phyloP scores from a whole-genome alignment of 2,888 invertebrate species.

The Mycalesis mineus region DNA sequence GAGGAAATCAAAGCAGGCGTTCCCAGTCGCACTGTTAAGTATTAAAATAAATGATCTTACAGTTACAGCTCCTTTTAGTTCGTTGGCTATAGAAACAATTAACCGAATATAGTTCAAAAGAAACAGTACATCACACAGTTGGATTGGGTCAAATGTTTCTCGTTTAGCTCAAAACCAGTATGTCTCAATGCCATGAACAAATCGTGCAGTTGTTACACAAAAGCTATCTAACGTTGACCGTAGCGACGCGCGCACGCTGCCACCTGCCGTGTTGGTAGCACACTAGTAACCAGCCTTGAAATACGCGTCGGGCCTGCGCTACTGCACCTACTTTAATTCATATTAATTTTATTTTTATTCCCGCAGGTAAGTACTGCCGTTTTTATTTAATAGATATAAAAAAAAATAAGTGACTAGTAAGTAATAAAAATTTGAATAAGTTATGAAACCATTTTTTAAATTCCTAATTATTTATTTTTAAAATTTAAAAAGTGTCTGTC shows the following conservation, averaged over 20 bases:
- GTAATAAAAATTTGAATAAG: too few relatives aligned
- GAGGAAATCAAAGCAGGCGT: too few relatives aligned
- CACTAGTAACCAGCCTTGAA: neutral
- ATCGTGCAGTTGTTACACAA: slow-evolving; percentile 10
- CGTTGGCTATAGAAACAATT: neutral
- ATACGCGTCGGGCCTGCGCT: neutral
- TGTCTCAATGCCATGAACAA: slow-evolving; percentile 12
- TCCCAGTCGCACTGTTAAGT: too few relatives aligned
- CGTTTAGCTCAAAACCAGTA: neutral
- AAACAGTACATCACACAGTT: neutral
- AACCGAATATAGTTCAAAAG: neutral
- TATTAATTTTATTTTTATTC: neutral
- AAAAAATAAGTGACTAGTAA: too few relatives aligned
- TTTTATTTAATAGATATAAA: too few relatives aligned
- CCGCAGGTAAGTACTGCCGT: neutral
- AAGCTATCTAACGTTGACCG: slow-evolving; percentile 22
- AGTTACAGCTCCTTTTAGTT: too few relatives aligned
- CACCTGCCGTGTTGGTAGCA: neutral
- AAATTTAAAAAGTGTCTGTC: too few relatives aligned
- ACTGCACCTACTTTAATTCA: neutral
- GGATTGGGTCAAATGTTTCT: slow-evolving; percentile 5
- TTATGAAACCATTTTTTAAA: too few relatives aligned
- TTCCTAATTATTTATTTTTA: too few relatives aligned
- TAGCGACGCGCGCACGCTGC: slow-evolving; percentile 24
- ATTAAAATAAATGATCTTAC: too few relatives aligned